These are phyloP conservation scores for Megastigmus dorsalis DNA, from an alignment of 2,888 invertebrate species.

Conservation along the genomic window DNA sequence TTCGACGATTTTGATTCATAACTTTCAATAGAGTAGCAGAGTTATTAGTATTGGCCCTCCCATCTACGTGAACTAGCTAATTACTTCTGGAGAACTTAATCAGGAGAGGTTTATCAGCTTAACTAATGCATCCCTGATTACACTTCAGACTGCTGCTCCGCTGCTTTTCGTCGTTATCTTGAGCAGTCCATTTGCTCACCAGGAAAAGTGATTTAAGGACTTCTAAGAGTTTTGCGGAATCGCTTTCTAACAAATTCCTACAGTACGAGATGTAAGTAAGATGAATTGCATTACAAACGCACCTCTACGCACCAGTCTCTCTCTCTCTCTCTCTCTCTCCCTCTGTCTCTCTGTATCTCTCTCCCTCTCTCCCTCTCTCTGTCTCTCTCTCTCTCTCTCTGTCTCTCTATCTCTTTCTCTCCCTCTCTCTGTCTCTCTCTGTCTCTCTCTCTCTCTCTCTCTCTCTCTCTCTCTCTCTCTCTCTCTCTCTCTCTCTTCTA, in stretches of 20 bases:
- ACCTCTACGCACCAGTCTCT: not conserved
- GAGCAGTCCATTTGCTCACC: not conserved
- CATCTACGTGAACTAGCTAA: too few relatives aligned
- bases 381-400: not conserved
- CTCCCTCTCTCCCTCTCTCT: not conserved
- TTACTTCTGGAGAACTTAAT: not conserved
- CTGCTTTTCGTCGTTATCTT: not conserved
- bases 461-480: not conserved
- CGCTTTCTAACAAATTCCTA: constrained; percentile 9
- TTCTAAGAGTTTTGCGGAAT: not conserved
- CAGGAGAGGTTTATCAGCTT: not conserved
- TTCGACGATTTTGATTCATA: too few relatives aligned
- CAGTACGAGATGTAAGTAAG: constrained; percentile 12
- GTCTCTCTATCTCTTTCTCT: not conserved
- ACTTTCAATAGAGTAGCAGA: too few relatives aligned
- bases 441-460: not conserved
- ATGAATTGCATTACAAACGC: not conserved
- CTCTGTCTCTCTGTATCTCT: not conserved
- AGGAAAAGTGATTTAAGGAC: not conserved
- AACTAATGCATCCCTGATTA: not conserved
- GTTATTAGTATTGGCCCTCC: too few relatives aligned
- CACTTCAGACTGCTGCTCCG: not conserved
- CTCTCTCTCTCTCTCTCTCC: not conserved
- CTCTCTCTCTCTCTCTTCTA: not conserved
- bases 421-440: not conserved